Base-by-base conservation (phyloP, 1,140 invertebrate species). In the Zophobas morio region DNA sequence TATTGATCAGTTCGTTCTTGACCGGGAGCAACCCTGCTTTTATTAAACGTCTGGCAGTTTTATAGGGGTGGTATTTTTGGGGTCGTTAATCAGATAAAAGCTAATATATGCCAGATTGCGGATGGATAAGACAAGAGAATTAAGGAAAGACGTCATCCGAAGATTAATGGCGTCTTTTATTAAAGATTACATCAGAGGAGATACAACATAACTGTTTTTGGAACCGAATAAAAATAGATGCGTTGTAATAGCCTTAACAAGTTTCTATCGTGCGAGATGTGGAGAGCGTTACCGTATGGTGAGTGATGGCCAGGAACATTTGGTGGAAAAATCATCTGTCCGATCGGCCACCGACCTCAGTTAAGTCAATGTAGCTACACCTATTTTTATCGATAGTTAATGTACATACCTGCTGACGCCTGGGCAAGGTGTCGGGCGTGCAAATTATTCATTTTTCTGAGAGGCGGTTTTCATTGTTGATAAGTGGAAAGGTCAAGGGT, bases 1-100 rank as follows among this genome's bases (percentile, higher is more conserved):
- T 66, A 66, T 66, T 46, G 60, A 42, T 66, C n/a, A 5, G 35
- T 40, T 35, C 32, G 54, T 57, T 57, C 57, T 63, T 63, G 57
- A 63, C 57, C 57, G 57, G 37, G 57, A 40, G 42, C 8, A 63
- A 63, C 54, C 34, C 33, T 1, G 32, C 5, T 53, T 35, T 34
- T 35, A 57, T 33, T 6, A 35, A 57, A 57, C 54, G 54, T 57
- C 54, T 57, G 54, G 32, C 32, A 35, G 8, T 51, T 51, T 51
- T 51, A 8, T 46, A 57, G 34, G 54, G 49, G 49, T 51, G 2
- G 54, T 57, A 57, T 57, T 57, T 57, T 57, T 57, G 8, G 54
- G 54, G 54, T 57, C 3, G 32, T 36, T 57, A 57, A 57, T 57
- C 54, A 57, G 54, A 57, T 57, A 4, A 57, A 57, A 20, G 54